Percentiles rank a stretch among this genome's conserved stretches.
These are phyloP conservation scores for Drosophila azteca DNA, from an alignment of 1,140 invertebrate species.

Conservation along the genomic window DNA sequence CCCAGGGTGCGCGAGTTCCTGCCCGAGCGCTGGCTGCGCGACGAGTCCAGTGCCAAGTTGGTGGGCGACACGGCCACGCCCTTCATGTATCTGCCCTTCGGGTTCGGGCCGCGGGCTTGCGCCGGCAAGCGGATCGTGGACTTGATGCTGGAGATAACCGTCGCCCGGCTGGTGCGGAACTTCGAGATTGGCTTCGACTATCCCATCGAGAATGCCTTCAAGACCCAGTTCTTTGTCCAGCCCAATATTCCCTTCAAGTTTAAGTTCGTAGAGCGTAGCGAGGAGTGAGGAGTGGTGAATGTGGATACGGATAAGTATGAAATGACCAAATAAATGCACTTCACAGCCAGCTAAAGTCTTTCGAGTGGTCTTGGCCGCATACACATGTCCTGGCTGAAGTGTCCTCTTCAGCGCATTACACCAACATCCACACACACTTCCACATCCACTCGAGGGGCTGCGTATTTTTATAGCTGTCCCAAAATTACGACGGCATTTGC, in stretches of 20 bases:
- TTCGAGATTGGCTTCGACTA: slow-evolving; percentile 85
- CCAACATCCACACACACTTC: slow-evolving; percentile 20
- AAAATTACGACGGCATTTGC: slow-evolving; percentile 45
- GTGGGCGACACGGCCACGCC: slow-evolving; percentile 85
- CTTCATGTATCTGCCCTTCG: slow-evolving; percentile 86
- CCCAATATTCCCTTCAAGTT: slow-evolving; percentile 77
- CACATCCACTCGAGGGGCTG: slow-evolving; percentile 30
- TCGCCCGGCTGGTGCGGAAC: slow-evolving; percentile 86
- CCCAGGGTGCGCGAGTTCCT: slow-evolving; percentile 85
- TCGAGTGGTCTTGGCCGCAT: slow-evolving; percentile 31
- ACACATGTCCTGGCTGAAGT: slow-evolving; percentile 38
- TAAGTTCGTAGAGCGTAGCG: slow-evolving; percentile 67
- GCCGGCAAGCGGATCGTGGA: slow-evolving; percentile 88
- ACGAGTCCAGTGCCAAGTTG: slow-evolving; percentile 49
- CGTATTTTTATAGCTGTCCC: slow-evolving; percentile 42
- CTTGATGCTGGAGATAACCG: slow-evolving; percentile 87
- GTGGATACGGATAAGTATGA: no score
- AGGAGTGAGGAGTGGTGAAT: no score
- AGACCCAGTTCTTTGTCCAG: slow-evolving; percentile 62
- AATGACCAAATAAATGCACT: slow-evolving; percentile 4
- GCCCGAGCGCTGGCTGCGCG: slow-evolving; percentile 86
- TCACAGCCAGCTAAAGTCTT: slow-evolving; percentile 21
- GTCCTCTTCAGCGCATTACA: slow-evolving; percentile 44
- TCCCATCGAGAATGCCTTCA: slow-evolving; percentile 70
- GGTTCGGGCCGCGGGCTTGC: slow-evolving; percentile 86